Evolutionary conservation across 2,888 invertebrate genomes (phyloP), one percentile per base, ranked within the genome.

Genomic region (Acrobasis suavella): DNA sequence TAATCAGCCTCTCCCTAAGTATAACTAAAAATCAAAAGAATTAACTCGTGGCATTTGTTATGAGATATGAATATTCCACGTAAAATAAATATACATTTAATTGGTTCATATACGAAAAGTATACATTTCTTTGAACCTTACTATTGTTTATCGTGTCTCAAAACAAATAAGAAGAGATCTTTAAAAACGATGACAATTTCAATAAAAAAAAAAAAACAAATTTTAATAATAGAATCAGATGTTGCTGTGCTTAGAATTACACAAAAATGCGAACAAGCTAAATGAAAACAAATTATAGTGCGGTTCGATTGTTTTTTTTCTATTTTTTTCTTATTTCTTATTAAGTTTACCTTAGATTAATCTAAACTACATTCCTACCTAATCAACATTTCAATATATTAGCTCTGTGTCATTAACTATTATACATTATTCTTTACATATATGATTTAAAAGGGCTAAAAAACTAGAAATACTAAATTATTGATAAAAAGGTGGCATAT

Each of bases 1-100:
- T 16, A 17, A 50, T 50, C 17, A 50, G 52, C 52, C 52, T 52
- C 52, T 52, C 12, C 52, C 52, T 52, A n/a, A 52, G 3, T 52
- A 32, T 14, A 12, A 46, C 46, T 10, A 46, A 46, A 2, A 14
- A 42, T 8, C 9, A 12, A 12, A 42, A 5, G 22, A 5, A 22
- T 3, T 2, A 22, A 22, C 5, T 8, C 5, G 5, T 32, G 32
- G 32, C 32, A 32, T 32, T 8, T 32, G 32, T 42, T 42, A 14
- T 42, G 9, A 42, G n/a, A 10, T 12, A 12, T 10, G 1, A n/a
- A n/a, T n/a, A n/a, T 7, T 1, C 2, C 39, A 14, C 12, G 12
- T 14, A 42, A 0, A 42, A 1, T 14, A 12, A 42, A 1, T 14
- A 46, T 46, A 14, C 3, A 46, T 14, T 46, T 46, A 3, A 12